phyloP scores from a whole-genome alignment of 2,888 invertebrate genomes.

The Eustalomyia histrio region DNA sequence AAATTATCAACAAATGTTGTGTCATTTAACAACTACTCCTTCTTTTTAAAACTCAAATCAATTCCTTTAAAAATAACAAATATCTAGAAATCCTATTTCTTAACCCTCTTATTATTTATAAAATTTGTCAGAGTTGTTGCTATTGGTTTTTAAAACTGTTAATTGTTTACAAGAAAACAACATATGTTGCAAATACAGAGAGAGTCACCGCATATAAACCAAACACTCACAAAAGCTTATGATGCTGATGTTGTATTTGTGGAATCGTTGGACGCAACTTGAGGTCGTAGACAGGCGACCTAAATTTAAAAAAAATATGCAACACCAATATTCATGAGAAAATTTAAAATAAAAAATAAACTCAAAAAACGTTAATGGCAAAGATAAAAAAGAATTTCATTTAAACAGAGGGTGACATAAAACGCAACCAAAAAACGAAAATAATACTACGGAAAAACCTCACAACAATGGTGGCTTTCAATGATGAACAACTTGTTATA shows the following conservation, averaged over 20 bases:
- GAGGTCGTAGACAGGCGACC: constrained; percentile 53
- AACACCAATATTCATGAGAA: constrained; percentile 52
- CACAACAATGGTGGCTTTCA: neutral
- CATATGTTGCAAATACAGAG: neutral
- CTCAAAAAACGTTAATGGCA: constrained; percentile 43
- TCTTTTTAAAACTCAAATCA: no score
- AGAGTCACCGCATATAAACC: neutral
- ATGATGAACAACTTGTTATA: no score
- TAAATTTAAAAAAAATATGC: constrained; percentile 32
- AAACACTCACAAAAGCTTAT: neutral
- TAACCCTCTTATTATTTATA: no score
- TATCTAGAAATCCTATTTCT: no score
- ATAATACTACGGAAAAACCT: neutral
- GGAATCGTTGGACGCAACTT: constrained; percentile 43
- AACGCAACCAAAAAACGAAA: constrained; percentile 20
- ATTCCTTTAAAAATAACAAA: no score
- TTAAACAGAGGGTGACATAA: constrained; percentile 50
- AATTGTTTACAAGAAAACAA: neutral
- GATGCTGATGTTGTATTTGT: constrained; percentile 2
- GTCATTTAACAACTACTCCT: no score
- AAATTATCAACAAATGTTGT: no score
- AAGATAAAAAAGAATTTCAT: constrained; percentile 29
- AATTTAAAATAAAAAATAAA: constrained; percentile 47
- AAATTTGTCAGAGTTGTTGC: no score
- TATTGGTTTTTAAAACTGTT: no score